A percentile compares a stretch with the other conserved stretches of the same genome.
phyloP scores from a whole-genome alignment of 1,140 invertebrate genomes.

The Drosophila nikananu region DNA sequence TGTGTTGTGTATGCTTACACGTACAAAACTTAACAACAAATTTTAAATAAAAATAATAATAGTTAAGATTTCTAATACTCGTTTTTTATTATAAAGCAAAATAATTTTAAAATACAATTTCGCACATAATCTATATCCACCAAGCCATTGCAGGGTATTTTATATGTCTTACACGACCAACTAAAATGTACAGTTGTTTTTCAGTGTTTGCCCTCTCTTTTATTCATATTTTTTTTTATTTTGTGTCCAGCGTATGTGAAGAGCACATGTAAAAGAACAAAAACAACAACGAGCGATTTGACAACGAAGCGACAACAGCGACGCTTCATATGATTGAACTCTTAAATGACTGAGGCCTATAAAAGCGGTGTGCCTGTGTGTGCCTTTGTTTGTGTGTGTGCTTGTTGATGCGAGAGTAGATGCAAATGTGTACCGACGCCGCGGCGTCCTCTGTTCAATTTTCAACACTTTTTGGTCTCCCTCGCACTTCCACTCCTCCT shows the following conservation, averaged over 20 bases:
- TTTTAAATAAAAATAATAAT: too few species aligned
- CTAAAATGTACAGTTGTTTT: constrained; percentile 39
- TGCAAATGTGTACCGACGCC: constrained; percentile 34
- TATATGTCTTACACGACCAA: neutral
- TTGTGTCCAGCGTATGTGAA: constrained; percentile 41
- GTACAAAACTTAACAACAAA: too few species aligned
- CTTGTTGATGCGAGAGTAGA: constrained; percentile 13
- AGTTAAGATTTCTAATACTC: too few species aligned
- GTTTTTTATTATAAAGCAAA: too few species aligned
- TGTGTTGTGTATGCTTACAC: too few species aligned
- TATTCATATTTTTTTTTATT: constrained; percentile 32
- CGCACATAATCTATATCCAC: too few species aligned
- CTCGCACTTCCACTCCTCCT: constrained; percentile 33
- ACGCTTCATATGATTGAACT: constrained; percentile 79
- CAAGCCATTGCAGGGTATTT: neutral
- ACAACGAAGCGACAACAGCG: constrained; percentile 65
- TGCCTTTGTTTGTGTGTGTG: constrained; percentile 6
- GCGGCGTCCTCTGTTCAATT: constrained; percentile 47
- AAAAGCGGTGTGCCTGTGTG: constrained; percentile 25
- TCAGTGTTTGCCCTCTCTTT: constrained; percentile 44
- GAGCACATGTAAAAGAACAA: constrained; percentile 49
- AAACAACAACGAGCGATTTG: constrained; percentile 35
- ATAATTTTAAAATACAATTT: too few species aligned
- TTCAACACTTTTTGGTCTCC: constrained; percentile 74
- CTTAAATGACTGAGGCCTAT: constrained; percentile 61